Base-by-base conservation (phyloP, 2,797 vertebrate genomes). In the Vespertilio murinus region DNA sequence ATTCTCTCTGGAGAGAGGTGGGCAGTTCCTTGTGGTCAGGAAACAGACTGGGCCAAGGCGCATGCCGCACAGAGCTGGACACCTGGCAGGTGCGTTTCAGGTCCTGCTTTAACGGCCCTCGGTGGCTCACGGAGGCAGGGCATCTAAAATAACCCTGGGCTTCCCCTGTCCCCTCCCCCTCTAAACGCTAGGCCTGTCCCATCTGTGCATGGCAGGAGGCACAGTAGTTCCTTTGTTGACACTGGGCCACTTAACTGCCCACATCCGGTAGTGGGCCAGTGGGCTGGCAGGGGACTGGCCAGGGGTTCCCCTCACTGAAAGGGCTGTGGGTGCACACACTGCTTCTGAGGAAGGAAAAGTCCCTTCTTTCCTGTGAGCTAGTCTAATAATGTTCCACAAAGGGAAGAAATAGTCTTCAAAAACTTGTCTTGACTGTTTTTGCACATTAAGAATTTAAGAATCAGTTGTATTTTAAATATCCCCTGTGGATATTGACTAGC, bases 371-470 rank as follows among this genome's bases (percentile, higher is more conserved):
- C 45, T 75, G 18, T 42, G 73, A 4, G 45, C 56, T 33, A 79
- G 22, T 70, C 23, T 28, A 22, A 25, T 20, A 10, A n/a, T 42
- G 28, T 42, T 22, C 25, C 23, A 3, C 0, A 2, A 70, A 64
- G 20, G 33, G 20, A 81, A 71, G 61, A 83, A 33, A 69, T 1
- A 6, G 28, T 65, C n/a, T 88, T 85, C 8, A 59, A 10, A 93
- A n/a, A 71, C 40, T 69, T 69, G 45, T 5, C 16, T 82, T 35
- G 54, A 28, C 10, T 64, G 52, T 33, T 91, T 70, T 49, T 59
- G 49, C 22, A 67, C 7, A 54, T 40, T 56, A 69, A 84, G 61
- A 88, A 91, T 28, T 90, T 88, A 61, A 77, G 78, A 73, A 73
- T 30, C 11, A n/a, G 35, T 42, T 59, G 28, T 65, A 33, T 25